These are phyloP conservation scores for Muntiacus reevesi DNA, from an alignment of 2,113 vertebrate species.

Conservation along the genomic window DNA sequence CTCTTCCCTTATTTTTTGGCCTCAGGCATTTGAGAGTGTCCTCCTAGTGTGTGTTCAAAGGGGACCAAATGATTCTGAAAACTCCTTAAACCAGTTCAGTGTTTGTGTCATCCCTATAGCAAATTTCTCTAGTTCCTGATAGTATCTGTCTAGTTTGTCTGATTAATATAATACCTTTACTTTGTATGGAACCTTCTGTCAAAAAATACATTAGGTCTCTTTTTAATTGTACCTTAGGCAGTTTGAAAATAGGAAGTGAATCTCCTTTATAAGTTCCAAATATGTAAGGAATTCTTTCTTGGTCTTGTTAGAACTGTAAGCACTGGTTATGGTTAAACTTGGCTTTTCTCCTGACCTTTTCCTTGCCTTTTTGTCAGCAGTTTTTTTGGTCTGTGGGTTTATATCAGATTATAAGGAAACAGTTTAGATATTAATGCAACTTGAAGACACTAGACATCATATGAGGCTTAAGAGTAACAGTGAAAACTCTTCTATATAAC, in stretches of 20 bases:
- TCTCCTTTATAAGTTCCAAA: conserved; percentile 47
- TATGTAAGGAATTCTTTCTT: conserved; percentile 43
- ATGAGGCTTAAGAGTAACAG: background rate
- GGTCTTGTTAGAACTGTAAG: conserved; percentile 35
- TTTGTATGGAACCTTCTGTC: background rate
- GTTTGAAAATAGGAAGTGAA: conserved; percentile 42
- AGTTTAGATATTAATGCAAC: conserved; percentile 1
- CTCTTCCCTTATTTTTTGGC: background rate
- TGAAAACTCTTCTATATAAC: background rate
- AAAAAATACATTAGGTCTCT: background rate
- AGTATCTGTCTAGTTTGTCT: conserved; percentile 16
- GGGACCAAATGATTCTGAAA: background rate
- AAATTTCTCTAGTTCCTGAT: conserved; percentile 28
- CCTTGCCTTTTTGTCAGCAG: conserved; percentile 32
- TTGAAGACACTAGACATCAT: background rate
- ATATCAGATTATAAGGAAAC: conserved; percentile 40
- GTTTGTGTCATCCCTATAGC: background rate
- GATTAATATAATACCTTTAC: conserved; percentile 47
- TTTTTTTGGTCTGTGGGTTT: conserved; percentile 9
- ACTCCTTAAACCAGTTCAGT: background rate
- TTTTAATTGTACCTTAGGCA: conserved; percentile 13
- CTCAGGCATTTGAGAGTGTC: background rate
- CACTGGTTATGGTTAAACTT: conserved; percentile 21
- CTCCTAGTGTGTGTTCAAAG: background rate
- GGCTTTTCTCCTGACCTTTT: background rate